A percentile compares a stretch with the other conserved stretches of the same genome.
Conservation (phyloP, 1,140 invertebrate genomes). For the Drosophila lowei region DNA sequence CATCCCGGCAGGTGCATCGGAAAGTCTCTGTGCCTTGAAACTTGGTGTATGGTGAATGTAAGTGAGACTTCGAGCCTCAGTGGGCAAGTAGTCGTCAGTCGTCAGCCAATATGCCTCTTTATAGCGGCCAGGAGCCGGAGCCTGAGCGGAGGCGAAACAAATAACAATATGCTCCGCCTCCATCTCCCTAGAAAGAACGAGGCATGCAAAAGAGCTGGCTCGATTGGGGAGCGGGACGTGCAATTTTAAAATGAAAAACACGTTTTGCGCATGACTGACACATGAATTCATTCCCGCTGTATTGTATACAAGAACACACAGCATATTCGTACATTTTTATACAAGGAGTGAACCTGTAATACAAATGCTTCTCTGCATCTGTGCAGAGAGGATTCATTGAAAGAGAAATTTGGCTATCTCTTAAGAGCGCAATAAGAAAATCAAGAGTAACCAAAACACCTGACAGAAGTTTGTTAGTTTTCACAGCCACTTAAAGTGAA, state of each 20-base stretch:
- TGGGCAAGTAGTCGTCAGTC: neutral
- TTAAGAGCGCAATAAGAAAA: too few relatives aligned
- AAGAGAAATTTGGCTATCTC: too few relatives aligned
- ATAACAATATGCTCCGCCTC: conserved; percentile 78
- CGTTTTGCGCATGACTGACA: conserved; percentile 82
- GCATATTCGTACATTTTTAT: conserved; percentile 10
- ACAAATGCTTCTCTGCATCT: conserved; percentile 4
- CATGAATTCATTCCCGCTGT: conserved; percentile 73
- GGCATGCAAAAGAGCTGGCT: conserved; percentile 72
- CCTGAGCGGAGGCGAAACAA: conserved; percentile 38
- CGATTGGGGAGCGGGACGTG: conserved; percentile 57
- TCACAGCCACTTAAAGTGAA: too few relatives aligned
- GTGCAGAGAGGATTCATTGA: too few relatives aligned
- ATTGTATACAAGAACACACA: conserved; percentile 21
- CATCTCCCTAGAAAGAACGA: conserved; percentile 71
- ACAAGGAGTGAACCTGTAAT: conserved; percentile 4
- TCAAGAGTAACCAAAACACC: too few relatives aligned
- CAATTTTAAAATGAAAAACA: conserved; percentile 81
- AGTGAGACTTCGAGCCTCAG: conserved; percentile 2
- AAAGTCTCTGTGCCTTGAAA: conserved; percentile 19
- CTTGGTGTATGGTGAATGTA: too few relatives aligned
- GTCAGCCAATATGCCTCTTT: too few relatives aligned
- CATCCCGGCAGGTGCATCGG: conserved; percentile 9
- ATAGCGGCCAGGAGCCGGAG: conserved; percentile 7
- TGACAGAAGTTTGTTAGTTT: too few relatives aligned